Conservation (phyloP, 2,113 vertebrate species). For the Calidris pugnax region DNA sequence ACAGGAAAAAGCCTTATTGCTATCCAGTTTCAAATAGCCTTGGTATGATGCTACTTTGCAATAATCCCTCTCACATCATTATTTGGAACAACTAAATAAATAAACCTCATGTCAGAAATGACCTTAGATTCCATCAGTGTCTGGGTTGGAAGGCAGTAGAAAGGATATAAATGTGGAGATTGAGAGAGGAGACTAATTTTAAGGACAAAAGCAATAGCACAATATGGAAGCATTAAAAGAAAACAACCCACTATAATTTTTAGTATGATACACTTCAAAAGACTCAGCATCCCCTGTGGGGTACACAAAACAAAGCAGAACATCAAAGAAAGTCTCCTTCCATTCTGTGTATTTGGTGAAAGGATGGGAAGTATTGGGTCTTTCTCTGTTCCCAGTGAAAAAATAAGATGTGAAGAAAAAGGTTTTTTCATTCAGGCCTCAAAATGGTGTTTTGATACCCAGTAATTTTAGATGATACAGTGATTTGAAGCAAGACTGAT, state of each 20-base stretch:
- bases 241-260: background rate
- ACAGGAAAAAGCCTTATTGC: constrained; percentile 27
- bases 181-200: background rate
- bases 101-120: background rate
- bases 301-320: background rate
- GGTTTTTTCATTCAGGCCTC: background rate
- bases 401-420: background rate
- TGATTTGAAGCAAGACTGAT: background rate
- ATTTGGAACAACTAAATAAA: constrained; percentile 29
- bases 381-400: background rate
- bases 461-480: background rate
- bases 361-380: background rate
- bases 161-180: background rate
- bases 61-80: constrained; percentile 34
- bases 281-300: background rate
- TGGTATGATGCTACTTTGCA: background rate
- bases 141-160: constrained; percentile 2
- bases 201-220: background rate
- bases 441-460: background rate
- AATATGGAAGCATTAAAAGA: background rate
- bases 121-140: constrained; percentile 10
- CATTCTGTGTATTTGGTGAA: background rate
- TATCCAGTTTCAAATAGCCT: constrained; percentile 9
- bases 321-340: background rate
- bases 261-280: background rate